Evolutionary conservation across 2,797 vertebrate genomes (phyloP).

Genomic region (Coilia nasus): DNA sequence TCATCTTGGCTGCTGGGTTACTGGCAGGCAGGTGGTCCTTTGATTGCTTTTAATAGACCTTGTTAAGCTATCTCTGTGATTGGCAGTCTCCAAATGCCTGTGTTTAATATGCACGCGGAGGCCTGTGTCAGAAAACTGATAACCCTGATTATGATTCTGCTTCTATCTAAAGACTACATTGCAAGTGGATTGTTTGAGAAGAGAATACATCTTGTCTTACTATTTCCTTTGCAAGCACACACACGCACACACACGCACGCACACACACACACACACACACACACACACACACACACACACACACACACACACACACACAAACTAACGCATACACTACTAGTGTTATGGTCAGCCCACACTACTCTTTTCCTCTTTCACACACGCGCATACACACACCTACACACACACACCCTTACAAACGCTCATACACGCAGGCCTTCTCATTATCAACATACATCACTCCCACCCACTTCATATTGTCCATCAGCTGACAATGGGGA

Average conservation of each 20-base stretch:
- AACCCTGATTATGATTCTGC: neutral
- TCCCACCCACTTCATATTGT: slow-evolving; percentile 57
- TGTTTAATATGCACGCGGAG: neutral
- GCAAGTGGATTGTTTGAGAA: neutral
- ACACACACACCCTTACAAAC: neutral
- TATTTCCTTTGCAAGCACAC: neutral
- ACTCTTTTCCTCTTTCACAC: slow-evolving; percentile 2
- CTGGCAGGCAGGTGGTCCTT: slow-evolving; percentile 6
- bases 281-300: slow-evolving; percentile 8
- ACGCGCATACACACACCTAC: neutral
- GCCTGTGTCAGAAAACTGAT: neutral
- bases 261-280: slow-evolving; percentile 29
- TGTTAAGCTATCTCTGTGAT: neutral
- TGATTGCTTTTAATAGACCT: slow-evolving; percentile 21
- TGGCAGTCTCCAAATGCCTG: neutral
- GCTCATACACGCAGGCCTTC: neutral
- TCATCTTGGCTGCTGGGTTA: neutral
- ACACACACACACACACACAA: slow-evolving; percentile 18
- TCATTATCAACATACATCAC: slow-evolving; percentile 46
- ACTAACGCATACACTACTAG: neutral
- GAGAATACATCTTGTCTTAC: neutral
- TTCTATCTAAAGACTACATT: neutral
- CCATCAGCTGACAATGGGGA: slow-evolving; percentile 53
- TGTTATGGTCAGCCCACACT: neutral
- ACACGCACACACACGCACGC: slow-evolving; percentile 24